These are phyloP conservation scores for Phrynocephalus versicolor DNA, from an alignment of 2,113 vertebrate genomes.

Conservation along the genomic window DNA sequence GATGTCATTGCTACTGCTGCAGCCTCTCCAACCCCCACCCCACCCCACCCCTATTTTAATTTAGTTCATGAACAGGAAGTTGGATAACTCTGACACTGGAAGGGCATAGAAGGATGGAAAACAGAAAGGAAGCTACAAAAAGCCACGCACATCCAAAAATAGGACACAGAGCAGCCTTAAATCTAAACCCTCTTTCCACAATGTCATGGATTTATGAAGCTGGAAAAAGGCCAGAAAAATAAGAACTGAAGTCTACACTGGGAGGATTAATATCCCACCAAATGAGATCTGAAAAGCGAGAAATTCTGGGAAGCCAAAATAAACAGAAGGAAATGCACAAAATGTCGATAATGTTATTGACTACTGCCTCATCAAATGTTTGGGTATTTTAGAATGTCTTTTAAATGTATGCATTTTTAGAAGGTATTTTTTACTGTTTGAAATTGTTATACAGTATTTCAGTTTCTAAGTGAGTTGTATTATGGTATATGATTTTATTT, in stretches of 20 bases:
- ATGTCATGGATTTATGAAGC: neutral
- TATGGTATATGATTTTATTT: too few species aligned
- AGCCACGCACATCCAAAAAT: constrained; percentile 28
- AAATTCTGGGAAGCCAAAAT: neutral
- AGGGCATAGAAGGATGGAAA: neutral
- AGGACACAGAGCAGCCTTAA: constrained; percentile 27
- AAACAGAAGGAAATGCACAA: fast-evolving
- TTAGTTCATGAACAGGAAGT: constrained; percentile 22
- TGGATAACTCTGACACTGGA: neutral
- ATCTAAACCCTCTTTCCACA: constrained; percentile 30
- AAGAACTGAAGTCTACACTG: fast-evolving
- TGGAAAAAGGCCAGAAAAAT: neutral
- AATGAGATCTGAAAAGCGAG: fast-evolving
- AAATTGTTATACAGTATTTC: too few species aligned
- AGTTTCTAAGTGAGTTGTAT: too few species aligned
- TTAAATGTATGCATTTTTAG: too few species aligned
- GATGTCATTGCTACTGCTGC: neutral
- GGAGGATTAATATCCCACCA: neutral
- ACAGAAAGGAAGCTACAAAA: constrained; percentile 9
- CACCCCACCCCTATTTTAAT: neutral
- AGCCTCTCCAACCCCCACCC: neutral
- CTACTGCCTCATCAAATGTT: too few species aligned
- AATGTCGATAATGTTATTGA: too few species aligned
- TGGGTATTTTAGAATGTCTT: too few species aligned
- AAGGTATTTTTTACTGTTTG: too few species aligned